A percentile compares a stretch with the other conserved stretches of the same genome.
phyloP scores from a whole-genome alignment of 30 jellyfish, hydroid and myxozoan genomes.

The Hydra vulgaris region DNA sequence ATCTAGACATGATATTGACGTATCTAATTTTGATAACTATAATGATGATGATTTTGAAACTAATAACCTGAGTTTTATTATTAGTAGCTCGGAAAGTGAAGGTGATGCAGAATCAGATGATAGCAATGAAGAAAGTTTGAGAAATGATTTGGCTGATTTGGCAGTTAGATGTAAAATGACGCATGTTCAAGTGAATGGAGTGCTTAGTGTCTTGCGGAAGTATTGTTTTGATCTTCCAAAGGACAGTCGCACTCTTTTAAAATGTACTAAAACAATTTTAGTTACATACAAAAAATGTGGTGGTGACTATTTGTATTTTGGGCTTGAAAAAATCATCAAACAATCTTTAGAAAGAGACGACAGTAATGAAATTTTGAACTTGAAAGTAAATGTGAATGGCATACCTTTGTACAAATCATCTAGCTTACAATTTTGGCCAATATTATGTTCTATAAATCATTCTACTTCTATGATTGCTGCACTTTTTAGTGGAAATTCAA shows the following conservation, averaged over 20 bases:
- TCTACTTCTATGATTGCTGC: constrained; percentile 19
- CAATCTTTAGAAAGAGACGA: not conserved
- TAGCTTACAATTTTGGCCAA: not conserved
- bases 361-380: not conserved
- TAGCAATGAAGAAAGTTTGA: not conserved
- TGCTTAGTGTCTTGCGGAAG: constrained; percentile 7
- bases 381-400: not conserved
- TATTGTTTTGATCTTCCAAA: constrained; percentile 11
- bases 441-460: not conserved
- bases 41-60: not conserved
- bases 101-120: not conserved
- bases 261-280: not conserved
- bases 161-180: not conserved
- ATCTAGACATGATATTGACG: not conserved
- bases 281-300: constrained; percentile 3
- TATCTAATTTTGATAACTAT: not conserved
- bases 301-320: constrained; percentile 13
- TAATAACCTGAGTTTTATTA: not conserved
- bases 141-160: not conserved
- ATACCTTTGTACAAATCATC: not conserved
- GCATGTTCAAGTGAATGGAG: not conserved
- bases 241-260: constrained; percentile 19
- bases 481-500: constrained; percentile 29
- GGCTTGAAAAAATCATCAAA: not conserved
- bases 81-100: not conserved